Evolutionary conservation across 2,888 invertebrate genomes (phyloP).

Genomic region (Metellina segmentata): DNA sequence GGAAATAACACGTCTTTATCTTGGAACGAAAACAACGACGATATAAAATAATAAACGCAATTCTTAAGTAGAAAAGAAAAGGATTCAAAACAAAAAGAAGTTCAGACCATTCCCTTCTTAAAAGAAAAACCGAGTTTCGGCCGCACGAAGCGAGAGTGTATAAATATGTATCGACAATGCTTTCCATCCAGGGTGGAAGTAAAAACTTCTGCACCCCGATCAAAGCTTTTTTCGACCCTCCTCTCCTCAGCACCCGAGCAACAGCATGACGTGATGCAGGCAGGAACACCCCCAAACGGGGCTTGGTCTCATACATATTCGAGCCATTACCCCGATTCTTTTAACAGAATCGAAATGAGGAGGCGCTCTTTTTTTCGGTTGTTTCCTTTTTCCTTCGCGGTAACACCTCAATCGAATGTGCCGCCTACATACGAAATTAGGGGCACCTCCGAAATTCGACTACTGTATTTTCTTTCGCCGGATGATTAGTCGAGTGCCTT

Average conservation of each 20-base stretch:
- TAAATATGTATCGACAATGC: slow-evolving; percentile 66
- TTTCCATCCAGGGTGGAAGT: slow-evolving; percentile 31
- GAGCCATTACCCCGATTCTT: slow-evolving; percentile 49
- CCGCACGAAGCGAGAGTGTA: slow-evolving; percentile 16
- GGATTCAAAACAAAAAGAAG: neutral
- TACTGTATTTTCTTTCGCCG: slow-evolving; percentile 33
- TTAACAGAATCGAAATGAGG: slow-evolving; percentile 23
- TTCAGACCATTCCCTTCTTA: neutral
- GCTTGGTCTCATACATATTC: slow-evolving; percentile 70
- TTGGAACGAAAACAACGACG: no score
- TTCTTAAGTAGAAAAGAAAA: neutral
- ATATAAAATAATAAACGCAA: neutral
- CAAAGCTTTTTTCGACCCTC: neutral
- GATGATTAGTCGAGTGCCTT: slow-evolving; percentile 39
- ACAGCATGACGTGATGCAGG: neutral
- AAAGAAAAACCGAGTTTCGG: neutral
- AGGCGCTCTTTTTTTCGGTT: neutral
- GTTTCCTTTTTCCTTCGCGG: slow-evolving; percentile 10
- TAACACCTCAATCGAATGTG: slow-evolving; percentile 35
- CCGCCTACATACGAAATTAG: slow-evolving; percentile 70
- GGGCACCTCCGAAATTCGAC: slow-evolving; percentile 42
- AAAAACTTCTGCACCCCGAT: neutral
- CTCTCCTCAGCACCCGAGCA: neutral
- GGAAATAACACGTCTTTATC: no score
- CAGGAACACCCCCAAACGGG: slow-evolving; percentile 6